Base-by-base conservation (phyloP, 2,797 vertebrate species). In the Sebastes itinus region DNA sequence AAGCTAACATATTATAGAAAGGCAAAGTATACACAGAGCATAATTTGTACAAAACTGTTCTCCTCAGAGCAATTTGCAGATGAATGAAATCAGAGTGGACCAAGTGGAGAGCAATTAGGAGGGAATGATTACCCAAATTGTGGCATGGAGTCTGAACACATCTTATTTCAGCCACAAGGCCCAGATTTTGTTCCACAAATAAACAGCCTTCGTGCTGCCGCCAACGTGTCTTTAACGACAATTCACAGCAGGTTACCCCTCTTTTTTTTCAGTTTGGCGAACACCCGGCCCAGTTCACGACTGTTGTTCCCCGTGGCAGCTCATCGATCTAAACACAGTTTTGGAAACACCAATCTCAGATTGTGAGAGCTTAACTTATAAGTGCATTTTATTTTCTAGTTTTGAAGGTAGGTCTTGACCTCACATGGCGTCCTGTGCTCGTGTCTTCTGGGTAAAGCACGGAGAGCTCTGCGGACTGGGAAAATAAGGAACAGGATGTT, bases 21-120 rank as follows among this genome's bases (percentile, higher is more conserved):
- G 70, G 81, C 66, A 77, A 80, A 82, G 76, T 70, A 78, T 42
- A 71, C 68, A 73, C 77, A 68, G 68, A 88, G 73, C 65, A 80
- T 81, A 84, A 92, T 87, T 85, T 32, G 28, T 74, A 77, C 67
- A 87, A 80, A 90, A 86, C 74, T 78, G 82, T 82, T 89, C 85
- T 83, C 71, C 82, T 85, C 80, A 82, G 79, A 91, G 90, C 83
- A 86, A 92, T 90, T 90, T 89, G 35, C 55, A 82, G 85, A 92
- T 92, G 89, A 94, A 93, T 90, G 83, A 88, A 92, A 93, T 91
- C 81, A 90, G 86, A 90, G 81, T 71, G 30, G 81, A 86, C 80
- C 74, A 60, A 92, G 87, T 88, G 85, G 84, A 86, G 85, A 81
- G 78, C 84, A 91, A 89, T 90, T 86, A 90, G 77, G 69, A 84